Conservation (phyloP, 2,888 invertebrate species). For the Drosophila fulvimacula region DNA sequence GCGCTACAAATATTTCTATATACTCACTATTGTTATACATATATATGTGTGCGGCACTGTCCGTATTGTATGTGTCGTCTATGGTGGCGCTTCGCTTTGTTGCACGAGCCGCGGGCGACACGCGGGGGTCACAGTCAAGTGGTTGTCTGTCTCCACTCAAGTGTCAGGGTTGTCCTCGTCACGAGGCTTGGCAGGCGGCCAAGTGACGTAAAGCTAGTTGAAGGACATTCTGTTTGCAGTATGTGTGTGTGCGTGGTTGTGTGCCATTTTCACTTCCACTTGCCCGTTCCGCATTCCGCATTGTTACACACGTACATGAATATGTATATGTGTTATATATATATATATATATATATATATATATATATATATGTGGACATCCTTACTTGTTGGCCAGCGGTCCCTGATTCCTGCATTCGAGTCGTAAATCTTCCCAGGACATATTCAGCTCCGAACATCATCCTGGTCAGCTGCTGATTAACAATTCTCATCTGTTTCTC, state of each 20-base stretch:
- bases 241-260: conserved; percentile 7
- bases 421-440: conserved; percentile 59
- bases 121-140: conserved; percentile 66
- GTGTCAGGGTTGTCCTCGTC: conserved; percentile 63
- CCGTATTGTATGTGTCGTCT: conserved; percentile 14
- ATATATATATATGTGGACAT: conserved; percentile 8
- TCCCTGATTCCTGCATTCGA: conserved; percentile 39
- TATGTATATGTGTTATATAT: not conserved
- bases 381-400: conserved; percentile 26
- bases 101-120: conserved; percentile 20
- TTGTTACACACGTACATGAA: conserved; percentile 32
- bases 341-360: no score
- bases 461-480: conserved; percentile 33
- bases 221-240: conserved; percentile 32
- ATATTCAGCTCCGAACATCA: conserved; percentile 27
- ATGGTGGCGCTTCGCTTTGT: conserved; percentile 39
- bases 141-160: conserved; percentile 76
- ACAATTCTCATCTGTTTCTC: conserved; percentile 18
- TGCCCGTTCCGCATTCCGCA: conserved; percentile 35
- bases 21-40: conserved; percentile 1
- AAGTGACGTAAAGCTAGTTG: conserved; percentile 56
- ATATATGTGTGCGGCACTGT: not conserved
- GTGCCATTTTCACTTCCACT: conserved; percentile 63
- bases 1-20: conserved; percentile 5
- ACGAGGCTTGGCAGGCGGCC: conserved; percentile 52